phyloP scores from a whole-genome alignment of 53 echinoderm and acorn worm species.

The Arbacia lixula region DNA sequence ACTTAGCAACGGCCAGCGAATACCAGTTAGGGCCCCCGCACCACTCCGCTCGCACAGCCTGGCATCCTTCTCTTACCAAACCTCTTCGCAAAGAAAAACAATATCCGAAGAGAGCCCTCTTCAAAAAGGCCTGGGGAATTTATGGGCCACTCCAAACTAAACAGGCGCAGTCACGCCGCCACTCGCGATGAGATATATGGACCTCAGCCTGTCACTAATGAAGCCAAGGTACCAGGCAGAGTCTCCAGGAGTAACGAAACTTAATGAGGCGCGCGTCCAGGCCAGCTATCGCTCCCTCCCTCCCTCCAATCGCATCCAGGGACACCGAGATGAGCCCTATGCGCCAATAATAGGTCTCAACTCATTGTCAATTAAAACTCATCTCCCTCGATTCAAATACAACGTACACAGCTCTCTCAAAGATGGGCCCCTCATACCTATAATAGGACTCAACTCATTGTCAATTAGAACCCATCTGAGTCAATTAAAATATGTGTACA shows the following conservation, averaged over 20 bases:
- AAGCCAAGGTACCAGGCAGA: slow-evolving; percentile 39
- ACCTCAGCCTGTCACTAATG: slow-evolving; percentile 29
- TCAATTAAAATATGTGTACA: too few relatives aligned
- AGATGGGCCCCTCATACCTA: too few relatives aligned
- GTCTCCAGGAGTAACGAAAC: slow-evolving; percentile 2
- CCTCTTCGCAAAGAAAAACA: too few relatives aligned
- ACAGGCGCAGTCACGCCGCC: slow-evolving; percentile 41
- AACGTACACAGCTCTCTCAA: too few relatives aligned
- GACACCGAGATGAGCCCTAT: neutral
- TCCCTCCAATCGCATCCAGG: slow-evolving; percentile 5
- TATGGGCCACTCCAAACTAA: slow-evolving; percentile 44
- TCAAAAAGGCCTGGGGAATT: slow-evolving; percentile 35
- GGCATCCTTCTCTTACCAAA: too few relatives aligned
- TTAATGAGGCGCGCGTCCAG: slow-evolving; percentile 32
- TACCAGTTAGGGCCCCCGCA: too few relatives aligned
- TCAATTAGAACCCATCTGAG: too few relatives aligned
- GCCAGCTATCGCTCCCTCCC: neutral
- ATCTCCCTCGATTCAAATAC: too few relatives aligned
- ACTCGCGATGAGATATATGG: slow-evolving; percentile 40
- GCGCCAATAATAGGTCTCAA: neutral
- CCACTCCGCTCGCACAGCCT: too few relatives aligned
- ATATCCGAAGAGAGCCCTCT: slow-evolving; percentile 32
- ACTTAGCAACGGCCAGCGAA: too few relatives aligned
- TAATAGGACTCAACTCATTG: too few relatives aligned
- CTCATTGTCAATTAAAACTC: too few relatives aligned